A percentile compares a stretch with the other conserved stretches of the same genome.
These are phyloP conservation scores for Neocrepidodera transversa DNA, from an alignment of 2,888 invertebrate genomes.

Conservation along the genomic window DNA sequence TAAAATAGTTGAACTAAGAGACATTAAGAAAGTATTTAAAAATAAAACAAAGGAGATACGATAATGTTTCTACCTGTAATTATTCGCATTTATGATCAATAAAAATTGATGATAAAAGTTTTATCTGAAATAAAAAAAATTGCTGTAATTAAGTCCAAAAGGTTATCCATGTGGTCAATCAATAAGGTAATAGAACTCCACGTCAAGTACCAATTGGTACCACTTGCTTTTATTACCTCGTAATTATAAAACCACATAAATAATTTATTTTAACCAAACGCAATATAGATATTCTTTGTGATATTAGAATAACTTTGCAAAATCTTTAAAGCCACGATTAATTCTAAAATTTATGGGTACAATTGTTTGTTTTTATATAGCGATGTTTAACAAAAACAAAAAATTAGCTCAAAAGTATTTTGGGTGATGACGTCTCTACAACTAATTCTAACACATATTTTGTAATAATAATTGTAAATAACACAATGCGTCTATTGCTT, in stretches of 20 bases:
- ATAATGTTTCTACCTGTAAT: too few species aligned
- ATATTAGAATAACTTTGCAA: conserved; percentile 47
- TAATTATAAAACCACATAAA: too few species aligned
- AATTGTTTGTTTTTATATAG: conserved; percentile 48
- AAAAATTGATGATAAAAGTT: too few species aligned
- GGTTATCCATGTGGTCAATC: too few species aligned
- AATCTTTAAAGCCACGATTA: conserved; percentile 46
- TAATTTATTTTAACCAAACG: not conserved
- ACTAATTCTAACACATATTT: conserved; percentile 50
- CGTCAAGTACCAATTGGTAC: too few species aligned
- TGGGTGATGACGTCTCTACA: conserved; percentile 50
- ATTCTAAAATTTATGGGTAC: conserved; percentile 55
- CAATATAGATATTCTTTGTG: conserved; percentile 39
- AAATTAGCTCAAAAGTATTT: conserved; percentile 50
- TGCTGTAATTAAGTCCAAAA: not conserved
- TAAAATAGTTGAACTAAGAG: too few species aligned
- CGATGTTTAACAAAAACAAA: conserved; percentile 40
- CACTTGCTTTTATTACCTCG: too few species aligned
- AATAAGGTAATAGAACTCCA: too few species aligned
- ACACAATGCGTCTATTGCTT: conserved; percentile 49
- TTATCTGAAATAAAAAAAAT: not conserved
- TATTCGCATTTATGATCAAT: too few species aligned
- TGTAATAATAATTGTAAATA: conserved; percentile 54
- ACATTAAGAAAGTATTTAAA: too few species aligned
- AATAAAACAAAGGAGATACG: too few species aligned